A percentile compares a stretch with the other conserved stretches of the same genome.
Evolutionary conservation across 2,888 invertebrate genomes (phyloP).

Genomic region (Patella pellucida): DNA sequence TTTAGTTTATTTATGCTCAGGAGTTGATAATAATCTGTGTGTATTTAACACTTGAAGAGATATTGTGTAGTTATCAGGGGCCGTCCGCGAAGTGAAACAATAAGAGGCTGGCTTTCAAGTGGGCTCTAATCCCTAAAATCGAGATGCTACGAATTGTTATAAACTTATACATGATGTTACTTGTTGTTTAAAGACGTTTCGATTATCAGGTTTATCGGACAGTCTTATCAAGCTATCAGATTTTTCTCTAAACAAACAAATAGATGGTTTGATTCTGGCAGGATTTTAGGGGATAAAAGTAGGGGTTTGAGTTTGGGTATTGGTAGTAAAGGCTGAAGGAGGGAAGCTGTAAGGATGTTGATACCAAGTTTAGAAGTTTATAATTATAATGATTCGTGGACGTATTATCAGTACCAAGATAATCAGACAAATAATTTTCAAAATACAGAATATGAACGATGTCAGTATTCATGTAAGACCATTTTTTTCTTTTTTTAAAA

Average conservation of each 20-base stretch:
- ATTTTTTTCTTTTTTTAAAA: background rate
- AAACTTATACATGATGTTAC: too few relatives aligned
- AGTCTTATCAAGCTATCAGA: background rate
- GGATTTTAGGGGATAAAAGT: too few relatives aligned
- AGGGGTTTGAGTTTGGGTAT: too few relatives aligned
- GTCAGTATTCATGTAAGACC: slow-evolving; percentile 1
- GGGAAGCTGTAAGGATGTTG: background rate
- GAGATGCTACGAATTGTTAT: too few relatives aligned
- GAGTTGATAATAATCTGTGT: background rate
- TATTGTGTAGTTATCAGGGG: background rate
- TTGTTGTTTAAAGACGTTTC: too few relatives aligned
- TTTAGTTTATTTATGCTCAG: slow-evolving; percentile 5
- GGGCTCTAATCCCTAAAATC: too few relatives aligned
- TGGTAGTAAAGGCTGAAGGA: too few relatives aligned
- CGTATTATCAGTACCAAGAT: slow-evolving; percentile 2
- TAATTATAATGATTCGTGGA: background rate
- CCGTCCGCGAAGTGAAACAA: too few relatives aligned
- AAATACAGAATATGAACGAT: background rate
- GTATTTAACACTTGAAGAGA: slow-evolving; percentile 4
- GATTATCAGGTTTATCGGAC: too few relatives aligned
- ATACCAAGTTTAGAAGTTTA: slow-evolving; percentile 1
- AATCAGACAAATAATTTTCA: background rate
- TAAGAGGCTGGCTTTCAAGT: too few relatives aligned
- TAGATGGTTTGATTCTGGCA: too few relatives aligned
- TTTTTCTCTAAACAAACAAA: slow-evolving; percentile 9